Percentiles rank a stretch among this genome's conserved stretches.
phyloP scores from a whole-genome alignment of 2,888 invertebrate species.

The Tiphia femorata region DNA sequence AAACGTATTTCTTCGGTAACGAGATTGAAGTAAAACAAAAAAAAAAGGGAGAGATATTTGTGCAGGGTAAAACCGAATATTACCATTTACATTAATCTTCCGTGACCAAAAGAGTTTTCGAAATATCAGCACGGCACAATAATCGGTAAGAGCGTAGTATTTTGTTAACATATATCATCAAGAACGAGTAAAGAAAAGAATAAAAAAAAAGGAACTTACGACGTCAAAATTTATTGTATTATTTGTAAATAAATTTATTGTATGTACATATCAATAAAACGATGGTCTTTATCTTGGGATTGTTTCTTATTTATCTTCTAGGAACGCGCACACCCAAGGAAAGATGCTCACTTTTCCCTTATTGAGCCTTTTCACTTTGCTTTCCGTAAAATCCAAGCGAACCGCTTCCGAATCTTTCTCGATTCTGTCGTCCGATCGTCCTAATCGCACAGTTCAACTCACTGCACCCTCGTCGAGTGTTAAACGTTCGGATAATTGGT shows the following conservation, averaged over 20 bases:
- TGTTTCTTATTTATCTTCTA: constrained; percentile 5
- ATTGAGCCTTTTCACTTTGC: too few relatives aligned
- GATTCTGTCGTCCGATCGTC: too few relatives aligned
- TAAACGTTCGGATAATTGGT: too few relatives aligned
- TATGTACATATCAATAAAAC: constrained; percentile 68
- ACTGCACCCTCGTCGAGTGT: too few relatives aligned
- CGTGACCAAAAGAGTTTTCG: constrained; percentile 59
- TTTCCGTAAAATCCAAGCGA: too few relatives aligned
- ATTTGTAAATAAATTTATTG: constrained; percentile 66
- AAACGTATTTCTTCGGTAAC: constrained; percentile 32
- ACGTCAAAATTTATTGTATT: constrained; percentile 51
- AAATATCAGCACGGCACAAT: constrained; percentile 57
- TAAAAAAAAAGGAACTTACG: constrained; percentile 29
- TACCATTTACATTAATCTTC: constrained; percentile 51
- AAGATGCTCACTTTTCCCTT: too few relatives aligned
- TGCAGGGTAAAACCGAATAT: constrained; percentile 54
- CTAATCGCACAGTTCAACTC: too few relatives aligned
- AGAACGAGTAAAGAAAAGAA: constrained; percentile 34
- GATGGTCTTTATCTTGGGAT: constrained; percentile 52
- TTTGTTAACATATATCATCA: constrained; percentile 56
- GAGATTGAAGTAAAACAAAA: background rate
- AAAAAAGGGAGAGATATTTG: constrained; percentile 36
- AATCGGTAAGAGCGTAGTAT: constrained; percentile 58
- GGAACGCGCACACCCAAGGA: too few relatives aligned
- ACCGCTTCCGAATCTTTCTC: too few relatives aligned